phyloP scores from a whole-genome alignment of 1,140 invertebrate species.

The Caenorhabditis briggsae region DNA sequence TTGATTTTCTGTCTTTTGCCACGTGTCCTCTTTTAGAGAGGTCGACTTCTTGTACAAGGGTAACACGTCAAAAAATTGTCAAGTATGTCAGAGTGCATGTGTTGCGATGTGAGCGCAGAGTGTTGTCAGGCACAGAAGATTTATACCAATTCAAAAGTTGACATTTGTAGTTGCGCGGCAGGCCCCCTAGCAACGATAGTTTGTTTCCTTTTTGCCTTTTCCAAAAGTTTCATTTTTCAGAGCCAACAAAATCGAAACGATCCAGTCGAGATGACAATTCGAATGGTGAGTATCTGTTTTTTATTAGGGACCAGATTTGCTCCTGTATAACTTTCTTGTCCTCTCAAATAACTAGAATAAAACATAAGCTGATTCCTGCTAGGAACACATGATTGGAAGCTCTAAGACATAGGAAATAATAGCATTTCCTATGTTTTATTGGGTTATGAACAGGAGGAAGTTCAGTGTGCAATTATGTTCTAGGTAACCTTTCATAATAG shows the following conservation, averaged over 20 bases:
- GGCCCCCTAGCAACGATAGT: constrained; percentile 6
- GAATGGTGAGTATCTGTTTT: neutral
- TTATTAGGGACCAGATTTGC: neutral
- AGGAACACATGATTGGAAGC: too few species aligned
- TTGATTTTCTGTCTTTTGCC: neutral
- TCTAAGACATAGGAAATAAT: too few species aligned
- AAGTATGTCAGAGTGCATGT: neutral
- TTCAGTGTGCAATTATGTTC: too few species aligned
- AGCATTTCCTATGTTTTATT: too few species aligned
- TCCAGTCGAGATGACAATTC: constrained; percentile 39
- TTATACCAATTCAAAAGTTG: constrained; percentile 20
- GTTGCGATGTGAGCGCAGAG: neutral
- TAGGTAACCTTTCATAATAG: too few species aligned
- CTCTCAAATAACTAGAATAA: too few species aligned
- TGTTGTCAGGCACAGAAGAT: neutral
- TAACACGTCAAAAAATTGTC: too few species aligned
- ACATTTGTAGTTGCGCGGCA: neutral
- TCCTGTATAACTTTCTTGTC: too few species aligned
- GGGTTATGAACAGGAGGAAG: too few species aligned
- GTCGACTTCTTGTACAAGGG: too few species aligned
- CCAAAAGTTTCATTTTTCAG: neutral
- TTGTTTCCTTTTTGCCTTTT: neutral
- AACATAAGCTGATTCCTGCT: neutral
- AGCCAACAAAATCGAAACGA: constrained; percentile 42
- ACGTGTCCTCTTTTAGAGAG: neutral